These are phyloP conservation scores for Eilema caniola DNA, from an alignment of 2,888 invertebrate species.

Conservation along the genomic window DNA sequence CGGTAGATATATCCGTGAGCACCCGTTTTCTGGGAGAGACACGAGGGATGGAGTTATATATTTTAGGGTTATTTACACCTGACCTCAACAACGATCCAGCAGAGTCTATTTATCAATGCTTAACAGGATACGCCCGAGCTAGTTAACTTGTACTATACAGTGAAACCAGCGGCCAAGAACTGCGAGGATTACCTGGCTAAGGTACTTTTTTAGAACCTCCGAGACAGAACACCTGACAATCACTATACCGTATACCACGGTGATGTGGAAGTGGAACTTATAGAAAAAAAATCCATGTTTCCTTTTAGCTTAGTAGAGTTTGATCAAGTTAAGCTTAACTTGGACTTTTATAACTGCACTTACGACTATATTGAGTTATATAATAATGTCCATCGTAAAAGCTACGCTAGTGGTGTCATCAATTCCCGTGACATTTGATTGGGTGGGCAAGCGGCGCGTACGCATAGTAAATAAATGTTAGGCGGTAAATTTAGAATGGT, in stretches of 20 bases:
- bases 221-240: neutral
- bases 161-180: no score
- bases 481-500: constrained; percentile 63
- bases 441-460: constrained; percentile 42
- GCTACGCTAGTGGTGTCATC: constrained; percentile 26
- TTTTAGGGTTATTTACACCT: no score
- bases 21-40: no score
- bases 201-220: neutral
- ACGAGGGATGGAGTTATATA: no score
- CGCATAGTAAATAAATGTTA: constrained; percentile 64
- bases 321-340: neutral
- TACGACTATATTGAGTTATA: neutral
- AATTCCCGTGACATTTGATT: constrained; percentile 53
- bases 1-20: no score
- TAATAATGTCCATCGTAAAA: constrained; percentile 20
- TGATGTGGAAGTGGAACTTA: neutral
- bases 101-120: no score
- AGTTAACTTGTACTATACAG: no score
- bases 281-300: neutral
- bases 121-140: no score
- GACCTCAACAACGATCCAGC: no score
- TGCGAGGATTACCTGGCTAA: no score
- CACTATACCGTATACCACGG: no score
- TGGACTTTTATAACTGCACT: neutral
- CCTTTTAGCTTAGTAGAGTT: neutral